Evolutionary conservation across 2,888 invertebrate genomes (phyloP).

Genomic region (Melipona beecheii): DNA sequence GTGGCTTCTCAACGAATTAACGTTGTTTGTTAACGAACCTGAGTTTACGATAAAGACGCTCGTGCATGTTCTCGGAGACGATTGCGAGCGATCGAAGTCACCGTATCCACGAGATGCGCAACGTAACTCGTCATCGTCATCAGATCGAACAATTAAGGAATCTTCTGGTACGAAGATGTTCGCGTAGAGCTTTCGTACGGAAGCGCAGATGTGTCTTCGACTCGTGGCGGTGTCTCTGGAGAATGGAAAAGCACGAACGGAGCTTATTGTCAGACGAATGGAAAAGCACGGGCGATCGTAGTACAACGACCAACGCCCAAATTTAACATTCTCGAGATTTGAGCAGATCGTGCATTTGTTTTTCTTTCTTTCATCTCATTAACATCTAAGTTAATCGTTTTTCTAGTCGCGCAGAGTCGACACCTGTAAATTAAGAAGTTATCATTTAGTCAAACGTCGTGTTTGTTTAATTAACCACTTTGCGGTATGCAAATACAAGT

Average conservation of each 20-base stretch:
- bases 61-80: not conserved
- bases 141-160: conserved; percentile 10
- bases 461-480: not conserved
- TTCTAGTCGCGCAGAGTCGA: too few relatives aligned
- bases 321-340: not conserved
- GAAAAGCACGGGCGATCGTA: conserved; percentile 33
- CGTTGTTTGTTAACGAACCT: not conserved
- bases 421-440: too few relatives aligned
- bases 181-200: not conserved
- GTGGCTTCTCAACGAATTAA: not conserved
- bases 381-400: too few relatives aligned
- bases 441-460: too few relatives aligned
- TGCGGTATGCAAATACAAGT: not conserved
- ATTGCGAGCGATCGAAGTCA: not conserved
- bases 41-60: not conserved
- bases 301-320: conserved; percentile 22
- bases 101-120: not conserved
- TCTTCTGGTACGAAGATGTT: not conserved
- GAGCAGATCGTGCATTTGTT: not conserved
- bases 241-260: conserved; percentile 29
- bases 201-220: not conserved
- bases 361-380: too few relatives aligned
- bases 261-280: conserved; percentile 24
- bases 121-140: conserved; percentile 7
- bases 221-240: not conserved